Evolutionary conservation across 1,140 invertebrate species (phyloP), one percentile per base, ranked within the genome.

Genomic region (roundworm (Caenorhabditis elegans)): DNA sequence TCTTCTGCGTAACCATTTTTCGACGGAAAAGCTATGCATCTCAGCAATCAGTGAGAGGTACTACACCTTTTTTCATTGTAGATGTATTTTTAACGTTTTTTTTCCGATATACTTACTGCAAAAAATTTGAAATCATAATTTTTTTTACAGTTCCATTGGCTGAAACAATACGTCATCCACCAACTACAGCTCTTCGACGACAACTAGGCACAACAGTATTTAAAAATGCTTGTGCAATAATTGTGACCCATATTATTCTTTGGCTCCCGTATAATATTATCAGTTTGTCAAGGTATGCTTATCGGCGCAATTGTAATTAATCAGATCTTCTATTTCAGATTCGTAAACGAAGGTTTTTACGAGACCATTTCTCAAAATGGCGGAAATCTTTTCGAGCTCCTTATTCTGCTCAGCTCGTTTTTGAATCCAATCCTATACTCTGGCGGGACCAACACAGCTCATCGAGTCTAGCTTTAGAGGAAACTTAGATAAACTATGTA

Each of bases 231-330:
- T 79, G 88, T 17, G 65, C 80, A 8, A 84, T 88, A 19, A 86
- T 88, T 11, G 19, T 83, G 1, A 53, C 82, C 5, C 87, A 88
- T 78, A 78, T 87, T 48, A 46, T 80, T 53, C 75, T 88, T n/a
- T 88, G 87, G 87, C 85, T 87, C 3, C 87, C 87, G 13, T 88
- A 88, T 53, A 88, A 88, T 84, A 55, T 88, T 31, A 49, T 88
- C 4, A 60, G 34, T n/a, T 80, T 49, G 24, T 48, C 39, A 10
- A 43, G 31, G 65, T 65, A 17, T 39, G 8, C 13, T 34, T 76
- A 19, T 2, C 0, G 8, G 28, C 36, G 43, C 2, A 48, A 48
- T 28, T 48, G 28, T 28, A 34, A 19, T 34, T 31, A 31, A 5
- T 5, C 2, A 17, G 3, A 47, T 5, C 31, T 13, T n/a, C 36